Evolutionary conservation across 1,140 invertebrate genomes (phyloP).

Genomic region (Tetragonula clypearis): DNA sequence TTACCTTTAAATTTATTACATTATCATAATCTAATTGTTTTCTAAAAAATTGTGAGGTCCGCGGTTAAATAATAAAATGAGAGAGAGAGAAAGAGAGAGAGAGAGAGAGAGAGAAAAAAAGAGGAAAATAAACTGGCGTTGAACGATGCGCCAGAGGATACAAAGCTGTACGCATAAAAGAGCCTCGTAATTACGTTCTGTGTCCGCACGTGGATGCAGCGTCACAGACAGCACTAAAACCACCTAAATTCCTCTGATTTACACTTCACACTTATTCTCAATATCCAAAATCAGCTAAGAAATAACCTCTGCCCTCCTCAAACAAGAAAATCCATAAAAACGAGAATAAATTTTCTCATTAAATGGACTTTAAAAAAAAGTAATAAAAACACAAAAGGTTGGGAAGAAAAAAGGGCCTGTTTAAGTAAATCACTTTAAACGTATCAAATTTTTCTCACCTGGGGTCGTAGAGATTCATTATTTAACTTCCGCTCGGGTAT

Average conservation of each 20-base stretch:
- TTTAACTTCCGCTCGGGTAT: background rate
- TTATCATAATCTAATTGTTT: too few relatives aligned
- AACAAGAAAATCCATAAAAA: background rate
- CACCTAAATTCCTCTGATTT: slow-evolving; percentile 2
- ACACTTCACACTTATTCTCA: background rate
- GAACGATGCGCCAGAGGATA: background rate
- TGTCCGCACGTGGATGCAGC: background rate
- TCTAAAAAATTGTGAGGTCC: too few relatives aligned
- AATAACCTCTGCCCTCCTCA: too few relatives aligned
- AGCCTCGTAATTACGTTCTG: background rate
- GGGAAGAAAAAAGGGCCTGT: background rate
- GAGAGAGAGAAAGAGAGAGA: too few relatives aligned
- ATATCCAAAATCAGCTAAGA: background rate
- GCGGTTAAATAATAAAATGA: too few relatives aligned
- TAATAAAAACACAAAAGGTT: background rate
- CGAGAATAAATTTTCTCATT: background rate
- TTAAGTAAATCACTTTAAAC: background rate
- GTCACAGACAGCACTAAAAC: slow-evolving; percentile 2
- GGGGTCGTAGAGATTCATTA: background rate
- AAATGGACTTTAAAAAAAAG: background rate
- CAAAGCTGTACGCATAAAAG: background rate
- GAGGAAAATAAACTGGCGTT: too few relatives aligned
- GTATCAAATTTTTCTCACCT: background rate
- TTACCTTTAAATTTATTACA: too few relatives aligned
- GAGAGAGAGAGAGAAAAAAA: too few relatives aligned